Percentiles rank a stretch among this genome's conserved stretches.
phyloP scores from a whole-genome alignment of 2,888 invertebrate genomes.

The Ptilodon capucinus region DNA sequence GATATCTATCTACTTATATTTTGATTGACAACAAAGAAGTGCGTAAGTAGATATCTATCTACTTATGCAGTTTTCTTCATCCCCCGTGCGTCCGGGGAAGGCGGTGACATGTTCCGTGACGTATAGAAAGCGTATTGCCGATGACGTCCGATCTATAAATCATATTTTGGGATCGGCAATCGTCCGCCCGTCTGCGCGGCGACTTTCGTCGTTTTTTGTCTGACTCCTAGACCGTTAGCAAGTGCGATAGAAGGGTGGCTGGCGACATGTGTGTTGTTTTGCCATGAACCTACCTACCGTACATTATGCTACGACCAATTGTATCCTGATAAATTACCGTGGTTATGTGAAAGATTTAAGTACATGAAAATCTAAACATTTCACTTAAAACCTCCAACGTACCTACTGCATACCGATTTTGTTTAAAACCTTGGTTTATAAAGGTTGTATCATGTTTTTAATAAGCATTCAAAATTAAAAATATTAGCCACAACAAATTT shows the following conservation, averaged over 20 bases:
- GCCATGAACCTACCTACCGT: conserved; percentile 30
- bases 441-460: no score
- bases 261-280: conserved; percentile 55
- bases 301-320: conserved; percentile 34
- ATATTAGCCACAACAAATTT: no score
- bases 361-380: no score
- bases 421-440: no score
- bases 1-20: no score
- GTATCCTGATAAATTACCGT: conserved; percentile 48
- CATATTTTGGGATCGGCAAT: conserved; percentile 73
- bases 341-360: neutral
- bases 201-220: conserved; percentile 78
- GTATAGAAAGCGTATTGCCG: conserved; percentile 77
- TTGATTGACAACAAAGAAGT: neutral
- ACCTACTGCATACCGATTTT: no score
- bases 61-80: neutral
- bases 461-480: no score
- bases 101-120: conserved; percentile 63
- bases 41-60: neutral
- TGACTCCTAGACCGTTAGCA: conserved; percentile 65
- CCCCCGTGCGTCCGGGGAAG: conserved; percentile 13
- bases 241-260: conserved; percentile 67
- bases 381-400: no score
- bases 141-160: conserved; percentile 80
- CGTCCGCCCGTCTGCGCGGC: conserved; percentile 64